Conservation (phyloP, 2,113 vertebrate genomes). For the Lates calcarifer region DNA sequence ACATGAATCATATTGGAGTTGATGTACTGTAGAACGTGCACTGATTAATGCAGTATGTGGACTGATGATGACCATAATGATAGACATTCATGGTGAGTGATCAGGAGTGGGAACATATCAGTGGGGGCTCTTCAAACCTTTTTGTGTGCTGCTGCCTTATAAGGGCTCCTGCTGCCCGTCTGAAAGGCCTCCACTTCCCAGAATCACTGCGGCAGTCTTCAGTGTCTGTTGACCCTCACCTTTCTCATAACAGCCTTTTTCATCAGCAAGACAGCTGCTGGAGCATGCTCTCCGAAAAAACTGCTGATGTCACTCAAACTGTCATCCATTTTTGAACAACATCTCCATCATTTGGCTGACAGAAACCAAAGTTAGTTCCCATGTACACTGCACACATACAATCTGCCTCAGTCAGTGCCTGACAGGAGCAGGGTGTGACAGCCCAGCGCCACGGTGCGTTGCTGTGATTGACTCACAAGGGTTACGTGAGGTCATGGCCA, state of each 20-base stretch:
- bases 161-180: conserved; percentile 9
- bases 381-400: conserved; percentile 21
- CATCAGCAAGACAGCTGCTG: conserved; percentile 42
- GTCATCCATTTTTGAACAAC: conserved; percentile 44
- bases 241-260: conserved; percentile 13
- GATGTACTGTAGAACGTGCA: not conserved
- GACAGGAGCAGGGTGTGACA: conserved; percentile 65
- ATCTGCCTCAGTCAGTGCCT: conserved; percentile 10
- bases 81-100: conserved; percentile 20
- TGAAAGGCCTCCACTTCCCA: conserved; percentile 26
- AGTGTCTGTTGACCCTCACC: conserved; percentile 13
- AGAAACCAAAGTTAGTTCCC: conserved; percentile 39
- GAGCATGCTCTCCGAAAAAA: conserved; percentile 49
- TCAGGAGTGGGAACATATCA: conserved; percentile 16
- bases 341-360: conserved; percentile 28
- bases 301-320: conserved; percentile 56
- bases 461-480: conserved; percentile 51
- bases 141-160: conserved; percentile 17
- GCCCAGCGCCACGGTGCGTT: conserved; percentile 6
- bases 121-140: conserved; percentile 24
- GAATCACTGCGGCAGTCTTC: not conserved
- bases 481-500: conserved; percentile 55
- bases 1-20: not conserved
- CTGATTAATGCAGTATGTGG: conserved; percentile 31
- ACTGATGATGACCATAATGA: conserved; percentile 36